Base-by-base conservation (phyloP, 1,140 invertebrate species). In the Riptortus pedestris region DNA sequence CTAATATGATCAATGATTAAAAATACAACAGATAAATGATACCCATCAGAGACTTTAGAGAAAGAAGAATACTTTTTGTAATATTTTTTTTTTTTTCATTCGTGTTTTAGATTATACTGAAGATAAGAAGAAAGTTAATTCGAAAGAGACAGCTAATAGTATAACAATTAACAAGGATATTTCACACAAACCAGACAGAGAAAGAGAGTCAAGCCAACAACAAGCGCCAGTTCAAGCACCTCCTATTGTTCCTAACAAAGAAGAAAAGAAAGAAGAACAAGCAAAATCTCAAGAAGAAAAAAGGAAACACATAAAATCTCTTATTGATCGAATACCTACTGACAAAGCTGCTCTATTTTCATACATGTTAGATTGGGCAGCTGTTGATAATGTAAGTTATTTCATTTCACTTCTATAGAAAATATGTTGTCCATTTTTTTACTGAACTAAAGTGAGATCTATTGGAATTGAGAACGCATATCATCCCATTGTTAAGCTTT, bases 251-350 rank as follows among this genome's bases (percentile, higher is more conserved):
- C 20, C 20, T 55, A 24, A 22, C 51, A 55, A 55, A 55, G 79
- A 84, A 61, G 79, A 83, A 61, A 86, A 85, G 73, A 78, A 82
- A 73, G 82, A 82, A 71, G 83, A 85, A 69, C 80, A 79, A 67
- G 77, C 80, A 69, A 88, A 86, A 73, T 85, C 83, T 65, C 87
- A 89, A 69, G 95, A 97, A 77, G 96, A 99, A 75, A 98, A 98
- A 74, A 79, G 91, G 55, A 91, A 92, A 71, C 86, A 94, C 74
- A 96, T 98, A 69, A 98, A 98, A 80, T 89, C 88, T 63, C 82
- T 98, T 65, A 98, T 99, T 72, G 95, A 98, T 74, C 93, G 91
- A 79, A 99, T 99, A 74, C 96, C 96, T 57, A 98, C 95, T 48
- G 91, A 91, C 72, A 98, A 98, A 79, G 88, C 90, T 66, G 91